Evolutionary conservation across 1,140 invertebrate species (phyloP).

Genomic region (Archivesica marissinica): DNA sequence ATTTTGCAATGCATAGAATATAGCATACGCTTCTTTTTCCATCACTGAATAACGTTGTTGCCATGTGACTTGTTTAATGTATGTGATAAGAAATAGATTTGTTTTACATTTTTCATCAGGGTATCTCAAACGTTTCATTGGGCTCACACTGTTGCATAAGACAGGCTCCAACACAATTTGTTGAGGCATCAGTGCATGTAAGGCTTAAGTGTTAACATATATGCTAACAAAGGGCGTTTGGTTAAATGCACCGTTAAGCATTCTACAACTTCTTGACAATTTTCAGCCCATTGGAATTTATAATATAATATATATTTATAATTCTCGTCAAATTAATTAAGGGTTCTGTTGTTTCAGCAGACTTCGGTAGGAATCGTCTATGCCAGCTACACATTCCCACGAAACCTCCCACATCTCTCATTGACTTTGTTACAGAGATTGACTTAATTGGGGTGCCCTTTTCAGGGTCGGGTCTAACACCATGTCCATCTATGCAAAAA

Average conservation of each 20-base stretch:
- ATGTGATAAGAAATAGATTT: slow-evolving; percentile 67
- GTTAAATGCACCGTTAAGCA: slow-evolving; percentile 25
- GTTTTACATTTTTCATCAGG: slow-evolving; percentile 57
- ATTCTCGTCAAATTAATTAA: slow-evolving; percentile 60
- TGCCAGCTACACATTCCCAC: slow-evolving; percentile 62
- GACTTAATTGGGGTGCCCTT: slow-evolving; percentile 11
- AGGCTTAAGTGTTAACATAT: slow-evolving; percentile 20
- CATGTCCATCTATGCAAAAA: neutral
- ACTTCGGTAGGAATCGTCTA: too few species aligned
- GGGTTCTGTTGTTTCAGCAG: slow-evolving; percentile 56
- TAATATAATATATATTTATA: too few species aligned
- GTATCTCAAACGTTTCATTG: neutral
- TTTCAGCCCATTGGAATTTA: slow-evolving; percentile 44
- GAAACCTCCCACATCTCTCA: slow-evolving; percentile 25
- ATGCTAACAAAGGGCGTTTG: slow-evolving; percentile 21
- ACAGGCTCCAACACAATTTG: slow-evolving; percentile 9
- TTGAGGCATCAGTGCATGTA: slow-evolving; percentile 56
- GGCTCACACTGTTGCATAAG: slow-evolving; percentile 18
- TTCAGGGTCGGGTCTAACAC: slow-evolving; percentile 1
- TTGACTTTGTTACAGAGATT: neutral
- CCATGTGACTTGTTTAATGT: slow-evolving; percentile 66
- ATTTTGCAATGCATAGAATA: slow-evolving; percentile 73
- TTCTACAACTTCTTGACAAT: slow-evolving; percentile 52
- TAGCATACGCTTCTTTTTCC: slow-evolving; percentile 71
- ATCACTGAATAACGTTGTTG: slow-evolving; percentile 52